A percentile compares a stretch with the other conserved stretches of the same genome.
Conservation (phyloP, 2,797 vertebrate species). For the Sebastes vulpes region DNA sequence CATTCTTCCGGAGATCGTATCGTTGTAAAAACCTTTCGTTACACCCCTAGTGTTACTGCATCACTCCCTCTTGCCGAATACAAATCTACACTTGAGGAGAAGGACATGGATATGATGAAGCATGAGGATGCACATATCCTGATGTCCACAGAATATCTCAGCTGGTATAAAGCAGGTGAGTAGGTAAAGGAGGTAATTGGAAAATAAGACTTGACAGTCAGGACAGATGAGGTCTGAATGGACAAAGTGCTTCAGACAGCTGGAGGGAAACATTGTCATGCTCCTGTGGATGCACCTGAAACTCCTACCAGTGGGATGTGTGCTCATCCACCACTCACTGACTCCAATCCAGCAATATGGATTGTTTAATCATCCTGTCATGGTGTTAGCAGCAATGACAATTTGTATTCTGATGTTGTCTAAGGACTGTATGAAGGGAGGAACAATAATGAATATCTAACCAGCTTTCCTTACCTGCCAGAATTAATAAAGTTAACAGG, state of each 20-base stretch:
- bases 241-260: slow-evolving; percentile 27
- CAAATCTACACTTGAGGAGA: not conserved
- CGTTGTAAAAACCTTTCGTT: too few species aligned
- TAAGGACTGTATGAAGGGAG: not conserved
- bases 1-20: too few species aligned
- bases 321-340: not conserved
- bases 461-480: not conserved
- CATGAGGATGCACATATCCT: not conserved
- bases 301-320: not conserved
- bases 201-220: slow-evolving; percentile 1
- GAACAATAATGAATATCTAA: not conserved
- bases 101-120: not conserved
- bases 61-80: not conserved
- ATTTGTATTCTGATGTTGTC: not conserved
- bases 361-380: not conserved
- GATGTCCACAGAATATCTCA: not conserved
- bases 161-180: not conserved
- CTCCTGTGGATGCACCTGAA: not conserved
- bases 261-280: slow-evolving; percentile 15
- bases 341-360: not conserved
- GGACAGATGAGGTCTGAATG: not conserved
- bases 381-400: not conserved
- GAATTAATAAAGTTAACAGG: not conserved
- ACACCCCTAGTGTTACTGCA: too few species aligned
- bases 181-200: not conserved